These are phyloP conservation scores for Cephalophus harveyi DNA, from an alignment of 2,113 vertebrate genomes.

Conservation along the genomic window DNA sequence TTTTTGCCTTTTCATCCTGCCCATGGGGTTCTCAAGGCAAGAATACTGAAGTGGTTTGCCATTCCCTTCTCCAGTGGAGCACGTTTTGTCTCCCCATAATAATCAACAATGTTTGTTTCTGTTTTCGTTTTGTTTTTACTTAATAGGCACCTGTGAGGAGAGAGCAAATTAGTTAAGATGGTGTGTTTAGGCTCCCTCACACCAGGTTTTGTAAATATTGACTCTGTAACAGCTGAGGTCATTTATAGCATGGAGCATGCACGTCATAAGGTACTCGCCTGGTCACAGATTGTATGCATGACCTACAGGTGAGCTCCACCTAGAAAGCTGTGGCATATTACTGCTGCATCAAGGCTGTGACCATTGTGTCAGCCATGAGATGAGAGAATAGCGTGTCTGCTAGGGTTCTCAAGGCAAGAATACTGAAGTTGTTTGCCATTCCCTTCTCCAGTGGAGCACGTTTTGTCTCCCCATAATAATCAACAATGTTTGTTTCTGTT, in stretches of 20 bases:
- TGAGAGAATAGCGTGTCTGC: not conserved
- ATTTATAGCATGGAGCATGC: not conserved
- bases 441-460: not conserved
- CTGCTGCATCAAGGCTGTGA: not conserved
- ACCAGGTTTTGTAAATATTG: not conserved
- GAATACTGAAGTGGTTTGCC: not conserved
- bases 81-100: not conserved
- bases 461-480: not conserved
- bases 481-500: not conserved
- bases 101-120: not conserved
- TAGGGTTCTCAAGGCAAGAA: not conserved
- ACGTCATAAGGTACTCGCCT: rapidly evolving
- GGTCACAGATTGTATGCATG: not conserved
- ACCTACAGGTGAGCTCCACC: not conserved
- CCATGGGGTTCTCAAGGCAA: not conserved
- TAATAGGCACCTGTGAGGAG: not conserved
- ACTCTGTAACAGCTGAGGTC: not conserved
- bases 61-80: not conserved
- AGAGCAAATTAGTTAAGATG: not conserved
- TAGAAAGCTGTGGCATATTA: not conserved
- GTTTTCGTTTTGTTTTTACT: not conserved
- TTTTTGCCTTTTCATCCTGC: not conserved
- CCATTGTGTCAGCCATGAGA: not conserved
- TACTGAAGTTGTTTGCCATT: not conserved
- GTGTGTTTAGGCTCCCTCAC: not conserved